Conservation (phyloP, 2,797 vertebrate species). For the Lacerta viridis region DNA sequence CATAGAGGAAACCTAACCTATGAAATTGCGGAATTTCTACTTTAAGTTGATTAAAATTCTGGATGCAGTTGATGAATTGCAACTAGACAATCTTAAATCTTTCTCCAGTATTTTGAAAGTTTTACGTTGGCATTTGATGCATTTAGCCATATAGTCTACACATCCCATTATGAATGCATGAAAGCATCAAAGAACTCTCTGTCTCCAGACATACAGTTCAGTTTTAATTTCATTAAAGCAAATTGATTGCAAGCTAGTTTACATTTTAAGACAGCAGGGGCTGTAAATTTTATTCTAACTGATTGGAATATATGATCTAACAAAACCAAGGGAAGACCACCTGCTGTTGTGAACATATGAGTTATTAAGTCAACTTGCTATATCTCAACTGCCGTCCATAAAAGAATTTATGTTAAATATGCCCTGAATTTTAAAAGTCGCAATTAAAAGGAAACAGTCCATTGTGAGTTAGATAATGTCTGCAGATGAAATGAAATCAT, state of each 20-base stretch:
- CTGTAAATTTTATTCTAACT: slow-evolving; percentile 76
- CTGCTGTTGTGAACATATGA: slow-evolving; percentile 50
- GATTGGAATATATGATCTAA: slow-evolving; percentile 62
- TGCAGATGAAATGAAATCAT: slow-evolving; percentile 14
- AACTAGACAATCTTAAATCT: slow-evolving; percentile 62
- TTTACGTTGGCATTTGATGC: slow-evolving; percentile 52
- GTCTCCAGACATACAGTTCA: slow-evolving; percentile 51
- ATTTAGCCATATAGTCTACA: slow-evolving; percentile 58
- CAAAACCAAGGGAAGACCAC: slow-evolving; percentile 52
- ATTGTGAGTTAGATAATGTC: slow-evolving; percentile 39
- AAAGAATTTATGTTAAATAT: slow-evolving; percentile 46
- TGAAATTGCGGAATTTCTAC: slow-evolving; percentile 47
- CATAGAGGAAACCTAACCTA: slow-evolving; percentile 24
- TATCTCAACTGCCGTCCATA: slow-evolving; percentile 41
- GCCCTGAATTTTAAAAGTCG: slow-evolving; percentile 46
- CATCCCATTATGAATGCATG: slow-evolving; percentile 64
- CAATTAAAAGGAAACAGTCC: slow-evolving; percentile 50
- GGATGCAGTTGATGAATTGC: slow-evolving; percentile 61
- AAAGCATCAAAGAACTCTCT: slow-evolving; percentile 58
- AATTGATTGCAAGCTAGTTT: slow-evolving; percentile 72
- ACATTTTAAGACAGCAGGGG: slow-evolving; percentile 57
- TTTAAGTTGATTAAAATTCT: slow-evolving; percentile 68
- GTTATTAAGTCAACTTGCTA: slow-evolving; percentile 54
- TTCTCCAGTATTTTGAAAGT: slow-evolving; percentile 61
- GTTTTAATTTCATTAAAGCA: slow-evolving; percentile 77